Evolutionary conservation across 2,888 invertebrate genomes (phyloP).

Genomic region (Capitulum mitella): DNA sequence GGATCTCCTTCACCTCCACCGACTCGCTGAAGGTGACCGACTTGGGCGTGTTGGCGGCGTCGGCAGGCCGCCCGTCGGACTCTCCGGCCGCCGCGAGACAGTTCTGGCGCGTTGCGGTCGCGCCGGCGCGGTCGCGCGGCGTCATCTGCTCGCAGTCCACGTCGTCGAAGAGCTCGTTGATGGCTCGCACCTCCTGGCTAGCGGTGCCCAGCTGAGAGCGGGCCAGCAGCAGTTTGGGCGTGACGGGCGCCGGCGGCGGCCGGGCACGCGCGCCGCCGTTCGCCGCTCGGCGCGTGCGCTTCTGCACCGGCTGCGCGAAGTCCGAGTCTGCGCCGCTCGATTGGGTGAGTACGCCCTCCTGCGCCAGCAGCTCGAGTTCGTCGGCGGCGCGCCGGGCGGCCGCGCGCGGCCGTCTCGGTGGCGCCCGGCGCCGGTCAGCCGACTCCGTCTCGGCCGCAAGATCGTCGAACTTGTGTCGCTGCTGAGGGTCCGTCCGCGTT

Average conservation of each 20-base stretch:
- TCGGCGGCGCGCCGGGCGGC: background rate
- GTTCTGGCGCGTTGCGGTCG: background rate
- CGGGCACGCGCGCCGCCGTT: background rate
- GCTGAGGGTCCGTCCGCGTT: background rate
- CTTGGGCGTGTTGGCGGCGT: background rate
- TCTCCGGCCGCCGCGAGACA: background rate
- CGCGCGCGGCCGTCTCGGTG: background rate
- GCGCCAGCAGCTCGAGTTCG: background rate
- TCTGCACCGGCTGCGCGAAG: background rate
- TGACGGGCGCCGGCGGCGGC: background rate
- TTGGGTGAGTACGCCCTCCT: background rate
- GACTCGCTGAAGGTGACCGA: background rate
- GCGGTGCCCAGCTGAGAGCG: background rate
- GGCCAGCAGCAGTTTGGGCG: conserved; percentile 12
- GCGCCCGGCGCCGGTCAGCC: background rate
- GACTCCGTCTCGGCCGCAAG: background rate
- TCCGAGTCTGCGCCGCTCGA: background rate
- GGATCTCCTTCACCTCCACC: background rate
- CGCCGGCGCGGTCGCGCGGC: background rate
- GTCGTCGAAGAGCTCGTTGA: background rate
- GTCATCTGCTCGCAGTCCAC: background rate
- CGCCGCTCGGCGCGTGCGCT: background rate
- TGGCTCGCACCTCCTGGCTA: conserved; percentile 3
- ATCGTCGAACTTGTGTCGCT: background rate
- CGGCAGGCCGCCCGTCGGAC: background rate